A percentile compares a stretch with the other conserved stretches of the same genome.
These are phyloP conservation scores for Arrhopalites spinosus DNA, from an alignment of 2,888 invertebrate genomes.

Conservation along the genomic window DNA sequence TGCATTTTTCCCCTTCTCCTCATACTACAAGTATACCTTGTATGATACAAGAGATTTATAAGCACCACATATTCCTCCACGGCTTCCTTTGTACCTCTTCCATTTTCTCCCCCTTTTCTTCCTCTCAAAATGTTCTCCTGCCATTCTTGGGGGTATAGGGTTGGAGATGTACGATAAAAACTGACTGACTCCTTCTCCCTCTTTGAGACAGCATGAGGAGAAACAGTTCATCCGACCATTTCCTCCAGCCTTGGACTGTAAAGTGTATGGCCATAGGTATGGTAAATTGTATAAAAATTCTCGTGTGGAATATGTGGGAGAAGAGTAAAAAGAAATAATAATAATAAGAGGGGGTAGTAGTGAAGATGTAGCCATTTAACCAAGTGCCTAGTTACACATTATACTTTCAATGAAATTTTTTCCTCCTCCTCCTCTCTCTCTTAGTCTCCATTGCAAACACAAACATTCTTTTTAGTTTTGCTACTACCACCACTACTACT, in stretches of 20 bases:
- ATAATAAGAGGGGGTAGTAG: too few relatives aligned
- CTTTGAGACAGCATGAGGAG: too few relatives aligned
- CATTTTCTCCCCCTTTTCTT: neutral
- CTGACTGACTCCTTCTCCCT: slow-evolving; percentile 10
- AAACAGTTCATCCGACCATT: too few relatives aligned
- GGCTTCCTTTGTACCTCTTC: neutral
- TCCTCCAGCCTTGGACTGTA: too few relatives aligned
- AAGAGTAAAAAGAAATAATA: too few relatives aligned
- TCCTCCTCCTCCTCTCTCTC: neutral
- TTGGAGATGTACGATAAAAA: slow-evolving; percentile 3
- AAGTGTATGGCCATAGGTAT: neutral
- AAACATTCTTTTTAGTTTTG: neutral
- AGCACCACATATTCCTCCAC: too few relatives aligned
- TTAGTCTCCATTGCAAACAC: too few relatives aligned
- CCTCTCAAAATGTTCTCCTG: too few relatives aligned
- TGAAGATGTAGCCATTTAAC: slow-evolving; percentile 21
- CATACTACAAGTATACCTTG: neutral
- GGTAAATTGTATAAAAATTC: neutral
- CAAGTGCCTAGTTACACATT: slow-evolving; percentile 19
- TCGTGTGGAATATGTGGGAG: neutral
- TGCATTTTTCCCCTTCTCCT: neutral
- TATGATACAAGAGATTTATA: neutral
- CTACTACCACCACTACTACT: neutral
- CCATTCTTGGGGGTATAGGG: too few relatives aligned
- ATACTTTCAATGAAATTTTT: slow-evolving; percentile 13